phyloP scores from a whole-genome alignment of 2,888 invertebrate genomes.

The Tanypteryx hageni region DNA sequence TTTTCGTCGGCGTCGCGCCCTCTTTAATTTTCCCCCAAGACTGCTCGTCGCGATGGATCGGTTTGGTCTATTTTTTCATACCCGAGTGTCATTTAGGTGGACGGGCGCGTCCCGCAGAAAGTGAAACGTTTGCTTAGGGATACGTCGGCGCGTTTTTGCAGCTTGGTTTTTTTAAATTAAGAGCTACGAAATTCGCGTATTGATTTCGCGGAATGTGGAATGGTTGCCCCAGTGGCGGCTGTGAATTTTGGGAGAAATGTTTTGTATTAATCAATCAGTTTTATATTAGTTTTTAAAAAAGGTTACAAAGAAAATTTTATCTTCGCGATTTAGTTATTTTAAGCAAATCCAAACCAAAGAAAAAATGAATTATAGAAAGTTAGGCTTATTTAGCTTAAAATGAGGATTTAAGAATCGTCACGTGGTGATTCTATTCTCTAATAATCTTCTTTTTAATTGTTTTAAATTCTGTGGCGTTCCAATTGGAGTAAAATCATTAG shows the following conservation, averaged over 20 bases:
- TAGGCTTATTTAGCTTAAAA: too few relatives aligned
- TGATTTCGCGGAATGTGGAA: neutral
- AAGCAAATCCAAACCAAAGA: too few relatives aligned
- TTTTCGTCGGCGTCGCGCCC: neutral
- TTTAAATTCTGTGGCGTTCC: neutral
- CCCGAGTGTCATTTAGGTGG: neutral
- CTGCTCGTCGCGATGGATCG: neutral
- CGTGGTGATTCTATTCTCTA: too few relatives aligned
- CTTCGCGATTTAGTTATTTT: too few relatives aligned
- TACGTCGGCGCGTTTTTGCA: neutral
- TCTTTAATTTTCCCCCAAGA: too few relatives aligned
- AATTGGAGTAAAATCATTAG: neutral
- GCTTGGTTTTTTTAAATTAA: neutral
- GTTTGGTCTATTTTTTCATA: neutral
- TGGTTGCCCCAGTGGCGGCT: neutral
- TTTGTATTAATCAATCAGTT: too few relatives aligned
- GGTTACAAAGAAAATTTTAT: too few relatives aligned
- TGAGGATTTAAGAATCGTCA: too few relatives aligned
- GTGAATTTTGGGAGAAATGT: too few relatives aligned
- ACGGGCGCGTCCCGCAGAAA: neutral
- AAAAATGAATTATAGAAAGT: too few relatives aligned
- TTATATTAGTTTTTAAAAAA: too few relatives aligned
- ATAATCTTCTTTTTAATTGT: neutral
- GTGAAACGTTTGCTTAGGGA: neutral
- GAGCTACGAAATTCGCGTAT: neutral